These are phyloP conservation scores for Drosophila leonis DNA, from an alignment of 2,888 invertebrate genomes.

Conservation along the genomic window DNA sequence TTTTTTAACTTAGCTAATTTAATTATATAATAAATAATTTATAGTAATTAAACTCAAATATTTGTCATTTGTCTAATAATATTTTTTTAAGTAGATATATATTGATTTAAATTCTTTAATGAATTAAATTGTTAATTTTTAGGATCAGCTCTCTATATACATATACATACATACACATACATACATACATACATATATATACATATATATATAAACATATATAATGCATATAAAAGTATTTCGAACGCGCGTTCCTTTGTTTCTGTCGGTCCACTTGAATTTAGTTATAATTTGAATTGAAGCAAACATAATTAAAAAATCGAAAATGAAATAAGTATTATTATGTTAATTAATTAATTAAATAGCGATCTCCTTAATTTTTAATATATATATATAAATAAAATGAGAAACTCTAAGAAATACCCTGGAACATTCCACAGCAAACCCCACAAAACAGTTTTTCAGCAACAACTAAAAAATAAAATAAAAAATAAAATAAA, in stretches of 20 bases:
- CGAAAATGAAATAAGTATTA: constrained; percentile 62
- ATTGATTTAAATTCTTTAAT: too few relatives aligned
- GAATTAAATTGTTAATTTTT: too few relatives aligned
- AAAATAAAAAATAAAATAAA: constrained; percentile 21
- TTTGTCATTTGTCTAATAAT: too few relatives aligned
- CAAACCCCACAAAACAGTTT: constrained; percentile 37
- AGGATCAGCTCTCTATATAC: too few relatives aligned
- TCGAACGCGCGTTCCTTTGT: constrained; percentile 51
- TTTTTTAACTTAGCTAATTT: too few relatives aligned
- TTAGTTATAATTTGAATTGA: constrained; percentile 39
- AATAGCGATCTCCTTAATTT: constrained; percentile 78
- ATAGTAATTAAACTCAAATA: too few relatives aligned
- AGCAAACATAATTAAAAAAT: constrained; percentile 41
- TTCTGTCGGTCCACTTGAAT: constrained; percentile 54
- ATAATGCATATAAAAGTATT: constrained; percentile 16
- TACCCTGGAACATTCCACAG: constrained; percentile 70
- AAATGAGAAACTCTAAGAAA: constrained; percentile 32
- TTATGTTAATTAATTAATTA: constrained; percentile 71
- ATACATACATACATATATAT: background rate
- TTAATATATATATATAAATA: constrained; percentile 40
- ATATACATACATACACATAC: too few relatives aligned
- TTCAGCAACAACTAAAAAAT: constrained; percentile 22
- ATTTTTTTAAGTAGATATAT: too few relatives aligned
- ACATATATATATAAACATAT: constrained; percentile 2
- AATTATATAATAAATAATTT: too few relatives aligned